phyloP scores from a whole-genome alignment of 2,797 vertebrate species.

The Botia almorhae region DNA sequence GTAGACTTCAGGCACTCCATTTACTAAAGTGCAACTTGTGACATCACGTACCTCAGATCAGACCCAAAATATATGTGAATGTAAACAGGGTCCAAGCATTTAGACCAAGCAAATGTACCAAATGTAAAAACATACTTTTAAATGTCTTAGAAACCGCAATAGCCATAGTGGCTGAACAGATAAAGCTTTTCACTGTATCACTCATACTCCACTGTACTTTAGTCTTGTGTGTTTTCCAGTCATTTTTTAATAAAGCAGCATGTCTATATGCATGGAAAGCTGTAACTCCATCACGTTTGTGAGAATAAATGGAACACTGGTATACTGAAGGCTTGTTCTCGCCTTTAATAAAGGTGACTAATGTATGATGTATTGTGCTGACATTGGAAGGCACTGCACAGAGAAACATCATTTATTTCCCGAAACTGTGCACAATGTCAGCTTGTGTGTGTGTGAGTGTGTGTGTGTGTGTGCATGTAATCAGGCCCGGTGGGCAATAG shows the following conservation, averaged over 20 bases:
- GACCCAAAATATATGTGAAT: no score
- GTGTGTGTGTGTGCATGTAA: neutral
- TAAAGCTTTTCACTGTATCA: neutral
- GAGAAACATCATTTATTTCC: conserved; percentile 29
- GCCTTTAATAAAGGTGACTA: conserved; percentile 12
- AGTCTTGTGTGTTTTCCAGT: neutral
- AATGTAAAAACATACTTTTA: neutral
- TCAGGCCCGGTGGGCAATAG: conserved; percentile 3
- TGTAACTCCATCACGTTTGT: neutral
- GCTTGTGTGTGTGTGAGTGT: neutral
- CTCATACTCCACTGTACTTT: neutral
- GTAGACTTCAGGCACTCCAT: no score
- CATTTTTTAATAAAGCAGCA: conserved; percentile 1
- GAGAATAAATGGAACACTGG: conserved; percentile 4
- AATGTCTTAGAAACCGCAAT: neutral
- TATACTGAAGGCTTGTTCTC: conserved; percentile 4
- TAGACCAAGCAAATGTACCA: no score
- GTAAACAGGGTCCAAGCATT: no score
- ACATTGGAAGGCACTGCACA: conserved; percentile 28
- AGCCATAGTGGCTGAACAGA: neutral
- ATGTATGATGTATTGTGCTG: conserved; percentile 4
- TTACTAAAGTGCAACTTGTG: no score
- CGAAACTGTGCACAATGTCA: conserved; percentile 34
- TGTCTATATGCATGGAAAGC: neutral
- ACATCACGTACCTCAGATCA: no score